These are phyloP conservation scores for Zaprionus camerounensis DNA, from an alignment of 1,140 invertebrate genomes.

Conservation along the genomic window DNA sequence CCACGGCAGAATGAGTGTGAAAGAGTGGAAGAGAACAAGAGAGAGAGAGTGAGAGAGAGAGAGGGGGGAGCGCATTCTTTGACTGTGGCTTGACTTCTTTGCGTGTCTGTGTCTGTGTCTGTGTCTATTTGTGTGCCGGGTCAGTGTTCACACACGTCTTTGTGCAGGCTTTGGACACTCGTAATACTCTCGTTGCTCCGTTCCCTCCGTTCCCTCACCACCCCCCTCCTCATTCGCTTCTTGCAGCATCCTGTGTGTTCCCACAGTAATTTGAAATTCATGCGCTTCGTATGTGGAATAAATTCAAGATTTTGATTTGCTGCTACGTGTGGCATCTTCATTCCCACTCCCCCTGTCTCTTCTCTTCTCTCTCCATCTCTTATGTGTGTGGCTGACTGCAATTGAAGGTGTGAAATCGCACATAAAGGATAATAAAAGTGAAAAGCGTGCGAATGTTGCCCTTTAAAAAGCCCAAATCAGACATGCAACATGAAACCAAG, in stretches of 20 bases:
- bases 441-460: slow-evolving; percentile 58
- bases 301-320: slow-evolving; percentile 83
- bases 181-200: slow-evolving; percentile 29
- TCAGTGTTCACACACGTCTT: slow-evolving; percentile 47
- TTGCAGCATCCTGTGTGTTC: slow-evolving; percentile 43
- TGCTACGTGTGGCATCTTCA: slow-evolving; percentile 72
- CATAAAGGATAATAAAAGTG: slow-evolving; percentile 81
- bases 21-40: neutral
- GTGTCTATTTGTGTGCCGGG: slow-evolving; percentile 13
- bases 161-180: slow-evolving; percentile 45
- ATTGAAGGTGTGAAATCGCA: slow-evolving; percentile 80
- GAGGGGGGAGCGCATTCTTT: slow-evolving; percentile 21
- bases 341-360: neutral
- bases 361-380: neutral
- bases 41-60: neutral
- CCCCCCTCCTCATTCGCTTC: neutral
- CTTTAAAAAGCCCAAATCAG: slow-evolving; percentile 14
- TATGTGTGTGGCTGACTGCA: slow-evolving; percentile 43
- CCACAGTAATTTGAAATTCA: slow-evolving; percentile 84
- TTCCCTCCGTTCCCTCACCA: neutral
- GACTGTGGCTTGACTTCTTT: slow-evolving; percentile 11
- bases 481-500: neutral
- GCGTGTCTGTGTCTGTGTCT: slow-evolving; percentile 11
- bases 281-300: slow-evolving; percentile 84
- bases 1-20: neutral